Evolutionary conservation across 92 coral and sea anemone genomes (phyloP).

Genomic region (Actinernus sp.): DNA sequence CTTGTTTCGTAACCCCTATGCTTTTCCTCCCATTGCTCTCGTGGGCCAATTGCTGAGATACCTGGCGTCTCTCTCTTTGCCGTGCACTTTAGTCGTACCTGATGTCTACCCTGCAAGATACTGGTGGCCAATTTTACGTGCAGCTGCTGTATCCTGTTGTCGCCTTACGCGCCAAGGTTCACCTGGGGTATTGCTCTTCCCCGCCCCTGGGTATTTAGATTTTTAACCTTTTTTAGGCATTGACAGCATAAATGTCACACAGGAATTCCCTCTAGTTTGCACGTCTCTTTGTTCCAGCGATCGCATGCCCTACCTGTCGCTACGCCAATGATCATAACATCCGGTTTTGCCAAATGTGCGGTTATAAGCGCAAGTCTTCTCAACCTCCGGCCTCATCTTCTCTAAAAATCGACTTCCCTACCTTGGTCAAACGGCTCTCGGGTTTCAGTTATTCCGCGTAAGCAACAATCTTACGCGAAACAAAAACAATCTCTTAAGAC

Average conservation of each 20-base stretch:
- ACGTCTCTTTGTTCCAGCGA: conserved; percentile 45
- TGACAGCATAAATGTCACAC: too few species aligned
- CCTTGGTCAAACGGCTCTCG: too few species aligned
- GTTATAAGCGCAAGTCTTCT: conserved; percentile 24
- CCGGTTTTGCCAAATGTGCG: conserved; percentile 53
- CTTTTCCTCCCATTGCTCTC: conserved; percentile 24
- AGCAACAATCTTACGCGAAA: too few species aligned
- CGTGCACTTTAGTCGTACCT: conserved; percentile 44
- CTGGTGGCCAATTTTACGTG: too few species aligned
- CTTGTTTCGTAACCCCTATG: too few species aligned
- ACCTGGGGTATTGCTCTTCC: conserved; percentile 1
- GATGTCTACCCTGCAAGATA: conserved; percentile 26
- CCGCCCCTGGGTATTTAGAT: too few species aligned
- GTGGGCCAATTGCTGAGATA: conserved; percentile 27
- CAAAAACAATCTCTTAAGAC: too few species aligned
- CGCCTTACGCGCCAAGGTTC: background rate
- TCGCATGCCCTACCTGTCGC: conserved; percentile 36
- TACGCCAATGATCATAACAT: conserved; percentile 56
- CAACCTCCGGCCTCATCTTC: background rate
- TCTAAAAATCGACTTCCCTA: too few species aligned
- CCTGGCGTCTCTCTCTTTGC: background rate
- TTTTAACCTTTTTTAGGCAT: too few species aligned
- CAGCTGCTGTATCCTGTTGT: too few species aligned
- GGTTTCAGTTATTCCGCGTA: too few species aligned
- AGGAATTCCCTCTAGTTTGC: too few species aligned